A percentile compares a stretch with the other conserved stretches of the same genome.
Conservation (phyloP, 2,797 vertebrate genomes). For the Ciconia nigra region DNA sequence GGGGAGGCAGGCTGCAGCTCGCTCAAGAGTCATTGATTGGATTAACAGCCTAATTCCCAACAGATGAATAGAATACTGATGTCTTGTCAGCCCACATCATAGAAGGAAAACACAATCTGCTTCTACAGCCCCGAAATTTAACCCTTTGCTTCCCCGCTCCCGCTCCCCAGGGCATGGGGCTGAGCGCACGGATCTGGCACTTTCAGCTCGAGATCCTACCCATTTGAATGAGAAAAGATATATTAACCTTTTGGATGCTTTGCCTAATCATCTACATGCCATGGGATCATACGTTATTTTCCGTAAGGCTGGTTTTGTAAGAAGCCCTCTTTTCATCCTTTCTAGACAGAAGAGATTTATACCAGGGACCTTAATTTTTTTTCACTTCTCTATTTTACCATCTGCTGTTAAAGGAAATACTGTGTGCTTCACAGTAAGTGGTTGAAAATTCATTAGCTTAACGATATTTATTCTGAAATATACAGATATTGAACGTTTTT, state of each 20-base stretch:
- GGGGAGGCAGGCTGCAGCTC: slow-evolving; percentile 89
- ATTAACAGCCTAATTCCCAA: slow-evolving; percentile 98
- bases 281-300: background rate
- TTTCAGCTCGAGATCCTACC: background rate
- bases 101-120: slow-evolving; percentile 82
- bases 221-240: background rate
- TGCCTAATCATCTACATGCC: background rate
- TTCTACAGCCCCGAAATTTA: slow-evolving; percentile 76
- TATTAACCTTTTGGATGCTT: background rate
- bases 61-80: slow-evolving; percentile 93
- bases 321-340: background rate
- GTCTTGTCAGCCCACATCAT: slow-evolving; percentile 87
- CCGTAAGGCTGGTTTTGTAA: background rate
- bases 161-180: background rate
- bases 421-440: background rate
- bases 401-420: background rate
- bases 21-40: slow-evolving; percentile 93
- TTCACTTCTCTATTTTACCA: background rate
- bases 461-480: background rate
- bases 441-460: slow-evolving; percentile 21
- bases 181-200: background rate
- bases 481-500: background rate
- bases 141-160: slow-evolving; percentile 53
- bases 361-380: background rate
- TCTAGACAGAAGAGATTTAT: background rate